These are phyloP conservation scores for Myotis myotis DNA, from an alignment of 2,797 vertebrate species.

Conservation along the genomic window DNA sequence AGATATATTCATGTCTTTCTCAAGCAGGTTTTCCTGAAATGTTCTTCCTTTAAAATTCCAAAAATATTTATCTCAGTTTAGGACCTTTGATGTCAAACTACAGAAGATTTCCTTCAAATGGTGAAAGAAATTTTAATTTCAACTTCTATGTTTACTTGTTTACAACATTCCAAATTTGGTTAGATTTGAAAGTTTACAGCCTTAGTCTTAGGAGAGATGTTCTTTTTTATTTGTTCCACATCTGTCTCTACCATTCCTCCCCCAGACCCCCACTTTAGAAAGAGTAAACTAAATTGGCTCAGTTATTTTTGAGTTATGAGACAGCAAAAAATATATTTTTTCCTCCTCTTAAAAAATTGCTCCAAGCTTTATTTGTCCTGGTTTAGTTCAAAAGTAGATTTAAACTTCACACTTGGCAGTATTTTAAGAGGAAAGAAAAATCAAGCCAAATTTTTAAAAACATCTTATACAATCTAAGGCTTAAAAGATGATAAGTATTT, in stretches of 20 bases:
- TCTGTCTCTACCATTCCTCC: conserved; percentile 5
- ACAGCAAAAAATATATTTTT: conserved; percentile 38
- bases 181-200: conserved; percentile 38
- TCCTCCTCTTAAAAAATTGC: conserved; percentile 47
- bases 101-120: conserved; percentile 33
- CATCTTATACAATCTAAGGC: conserved; percentile 8
- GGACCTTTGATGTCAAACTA: conserved; percentile 20
- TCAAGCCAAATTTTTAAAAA: background rate
- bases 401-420: conserved; percentile 56
- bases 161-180: conserved; percentile 4
- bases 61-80: conserved; percentile 21
- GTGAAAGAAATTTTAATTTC: conserved; percentile 17
- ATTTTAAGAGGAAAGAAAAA: conserved; percentile 44
- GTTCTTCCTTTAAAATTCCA: conserved; percentile 35
- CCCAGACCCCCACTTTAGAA: background rate
- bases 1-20: conserved; percentile 40
- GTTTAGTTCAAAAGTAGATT: conserved; percentile 64
- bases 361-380: conserved; percentile 63
- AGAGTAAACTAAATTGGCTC: conserved; percentile 52
- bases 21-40: conserved; percentile 42
- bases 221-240: conserved; percentile 28
- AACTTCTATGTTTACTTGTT: conserved; percentile 13
- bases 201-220: conserved; percentile 11
- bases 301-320: conserved; percentile 65
- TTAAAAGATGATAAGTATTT: conserved; percentile 17